Conservation (phyloP, 2,113 vertebrate species). For the Larimichthys crocea region DNA sequence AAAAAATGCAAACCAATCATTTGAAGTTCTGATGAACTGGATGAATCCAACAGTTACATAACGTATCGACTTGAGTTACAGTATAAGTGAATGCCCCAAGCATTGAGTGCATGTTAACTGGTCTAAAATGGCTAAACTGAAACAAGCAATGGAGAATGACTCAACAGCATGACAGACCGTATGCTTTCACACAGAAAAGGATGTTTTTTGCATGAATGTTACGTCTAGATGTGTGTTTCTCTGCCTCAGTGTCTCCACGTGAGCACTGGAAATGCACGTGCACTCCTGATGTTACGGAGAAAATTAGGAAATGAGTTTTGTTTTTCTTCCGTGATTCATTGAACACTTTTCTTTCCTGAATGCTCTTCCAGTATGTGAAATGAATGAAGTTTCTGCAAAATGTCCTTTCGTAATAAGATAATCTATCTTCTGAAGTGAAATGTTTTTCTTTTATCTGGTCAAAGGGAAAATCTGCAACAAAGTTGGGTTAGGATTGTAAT, state of each 20-base stretch:
- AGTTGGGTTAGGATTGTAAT: too few species aligned
- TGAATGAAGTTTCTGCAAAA: slow-evolving; percentile 20
- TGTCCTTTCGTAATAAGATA: background rate
- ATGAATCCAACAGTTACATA: background rate
- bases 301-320: slow-evolving; percentile 3
- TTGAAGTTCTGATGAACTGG: background rate
- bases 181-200: background rate
- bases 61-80: background rate
- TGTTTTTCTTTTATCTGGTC: background rate
- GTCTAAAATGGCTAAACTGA: slow-evolving; percentile 11
- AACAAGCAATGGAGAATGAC: slow-evolving; percentile 9
- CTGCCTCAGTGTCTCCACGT: slow-evolving; percentile 25
- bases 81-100: slow-evolving; percentile 2
- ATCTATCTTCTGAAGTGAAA: background rate
- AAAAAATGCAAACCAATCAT: background rate
- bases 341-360: slow-evolving; percentile 15
- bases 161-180: background rate
- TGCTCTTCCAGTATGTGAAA: background rate
- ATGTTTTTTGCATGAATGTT: slow-evolving; percentile 7
- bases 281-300: slow-evolving; percentile 5
- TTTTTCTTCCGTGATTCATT: slow-evolving; percentile 35
- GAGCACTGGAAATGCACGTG: slow-evolving; percentile 2
- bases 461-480: background rate
- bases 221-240: background rate
- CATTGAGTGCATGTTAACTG: background rate